phyloP scores from a whole-genome alignment of 2,113 vertebrate genomes.

The Struthidea cinerea region DNA sequence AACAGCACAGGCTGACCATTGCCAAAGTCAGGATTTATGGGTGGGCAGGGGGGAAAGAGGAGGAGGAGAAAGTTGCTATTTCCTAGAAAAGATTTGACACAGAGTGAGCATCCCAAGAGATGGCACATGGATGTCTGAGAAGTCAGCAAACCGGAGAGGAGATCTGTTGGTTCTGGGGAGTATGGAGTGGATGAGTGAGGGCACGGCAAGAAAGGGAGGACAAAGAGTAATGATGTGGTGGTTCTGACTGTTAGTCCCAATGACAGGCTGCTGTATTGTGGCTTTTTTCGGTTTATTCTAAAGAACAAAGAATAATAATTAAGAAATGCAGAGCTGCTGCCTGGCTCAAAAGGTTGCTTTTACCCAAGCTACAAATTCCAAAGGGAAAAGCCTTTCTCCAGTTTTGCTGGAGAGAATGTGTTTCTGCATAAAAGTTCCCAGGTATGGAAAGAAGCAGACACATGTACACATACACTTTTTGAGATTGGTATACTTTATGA shows the following conservation, averaged over 20 bases:
- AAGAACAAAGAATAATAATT: background rate
- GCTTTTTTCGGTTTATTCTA: background rate
- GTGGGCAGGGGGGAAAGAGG: background rate
- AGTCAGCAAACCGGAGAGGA: background rate
- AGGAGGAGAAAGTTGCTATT: background rate
- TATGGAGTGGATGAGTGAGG: background rate
- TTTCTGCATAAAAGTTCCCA: background rate
- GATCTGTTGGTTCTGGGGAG: background rate
- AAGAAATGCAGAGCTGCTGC: background rate
- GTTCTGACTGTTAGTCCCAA: background rate
- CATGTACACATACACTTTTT: background rate
- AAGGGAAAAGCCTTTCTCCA: background rate
- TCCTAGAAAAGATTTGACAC: background rate
- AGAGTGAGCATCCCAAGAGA: background rate
- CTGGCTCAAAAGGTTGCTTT: background rate
- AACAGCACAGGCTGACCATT: background rate
- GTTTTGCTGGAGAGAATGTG: background rate
- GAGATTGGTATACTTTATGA: background rate
- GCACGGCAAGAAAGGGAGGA: background rate
- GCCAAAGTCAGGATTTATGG: background rate
- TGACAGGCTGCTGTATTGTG: background rate
- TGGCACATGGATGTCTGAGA: background rate
- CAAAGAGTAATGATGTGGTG: background rate
- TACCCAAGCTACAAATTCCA: background rate
- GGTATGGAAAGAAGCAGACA: background rate